Evolutionary conservation across 1,140 invertebrate species (phyloP).

Genomic region (Pseudomyrmex dendroicus): DNA sequence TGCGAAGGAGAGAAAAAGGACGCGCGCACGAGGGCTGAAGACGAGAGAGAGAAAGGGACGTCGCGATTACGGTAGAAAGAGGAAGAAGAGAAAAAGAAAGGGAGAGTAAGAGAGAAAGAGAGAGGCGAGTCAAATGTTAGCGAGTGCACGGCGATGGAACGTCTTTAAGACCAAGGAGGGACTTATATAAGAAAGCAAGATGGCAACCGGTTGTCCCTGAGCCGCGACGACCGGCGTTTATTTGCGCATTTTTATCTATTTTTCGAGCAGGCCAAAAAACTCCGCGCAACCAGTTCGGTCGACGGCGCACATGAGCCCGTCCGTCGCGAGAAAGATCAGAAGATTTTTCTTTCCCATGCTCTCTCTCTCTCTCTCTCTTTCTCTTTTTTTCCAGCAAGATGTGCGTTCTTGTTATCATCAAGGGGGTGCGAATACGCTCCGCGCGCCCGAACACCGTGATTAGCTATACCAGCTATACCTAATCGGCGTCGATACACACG

Average conservation of each 20-base stretch:
- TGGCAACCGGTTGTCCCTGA: conserved; percentile 85
- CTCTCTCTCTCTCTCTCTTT: too few relatives aligned
- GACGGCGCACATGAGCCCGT: conserved; percentile 67
- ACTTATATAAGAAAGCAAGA: conserved; percentile 86
- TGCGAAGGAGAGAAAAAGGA: conserved; percentile 51
- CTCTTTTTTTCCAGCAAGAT: background rate
- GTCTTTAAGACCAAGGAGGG: conserved; percentile 81
- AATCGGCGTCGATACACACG: background rate
- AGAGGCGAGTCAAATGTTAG: conserved; percentile 77
- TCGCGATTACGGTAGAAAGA: background rate
- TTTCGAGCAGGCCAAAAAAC: conserved; percentile 82
- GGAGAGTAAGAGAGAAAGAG: conserved; percentile 4
- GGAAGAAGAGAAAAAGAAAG: conserved; percentile 62
- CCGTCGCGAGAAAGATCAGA: conserved; percentile 20
- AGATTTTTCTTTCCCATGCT: conserved; percentile 68
- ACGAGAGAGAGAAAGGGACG: conserved; percentile 12
- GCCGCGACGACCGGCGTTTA: conserved; percentile 82
- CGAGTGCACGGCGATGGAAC: conserved; percentile 77
- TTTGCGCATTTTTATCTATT: conserved; percentile 85
- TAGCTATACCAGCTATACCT: background rate
- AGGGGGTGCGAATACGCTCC: background rate
- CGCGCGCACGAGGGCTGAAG: conserved; percentile 3
- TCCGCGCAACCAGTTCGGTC: conserved; percentile 72
- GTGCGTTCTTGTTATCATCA: conserved; percentile 50
- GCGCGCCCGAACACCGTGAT: background rate